Evolutionary conservation across 2,113 vertebrate genomes (phyloP).

Genomic region (Chionis minor): DNA sequence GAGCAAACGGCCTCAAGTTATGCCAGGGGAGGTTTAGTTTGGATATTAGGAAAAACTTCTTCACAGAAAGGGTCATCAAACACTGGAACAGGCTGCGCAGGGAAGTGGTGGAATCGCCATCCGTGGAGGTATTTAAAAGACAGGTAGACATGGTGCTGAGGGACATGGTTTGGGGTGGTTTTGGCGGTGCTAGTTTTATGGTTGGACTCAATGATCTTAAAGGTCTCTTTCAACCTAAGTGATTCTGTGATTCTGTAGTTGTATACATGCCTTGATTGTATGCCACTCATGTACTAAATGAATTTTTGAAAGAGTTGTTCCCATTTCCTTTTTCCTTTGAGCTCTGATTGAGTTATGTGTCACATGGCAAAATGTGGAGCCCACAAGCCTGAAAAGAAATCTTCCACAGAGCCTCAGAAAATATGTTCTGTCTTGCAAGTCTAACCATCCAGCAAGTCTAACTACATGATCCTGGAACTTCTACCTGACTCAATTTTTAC

Average conservation of each 20-base stretch:
- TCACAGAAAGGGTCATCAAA: too few species aligned
- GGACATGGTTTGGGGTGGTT: too few species aligned
- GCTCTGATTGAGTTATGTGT: not conserved
- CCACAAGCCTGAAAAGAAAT: not conserved
- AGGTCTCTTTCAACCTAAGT: too few species aligned
- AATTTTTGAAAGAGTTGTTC: not conserved
- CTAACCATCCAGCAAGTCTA: not conserved
- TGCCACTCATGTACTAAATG: not conserved
- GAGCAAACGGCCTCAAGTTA: too few species aligned
- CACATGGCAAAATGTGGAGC: not conserved
- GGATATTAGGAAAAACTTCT: too few species aligned
- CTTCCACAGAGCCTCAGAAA: not conserved
- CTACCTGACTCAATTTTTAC: not conserved
- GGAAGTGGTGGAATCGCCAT: too few species aligned
- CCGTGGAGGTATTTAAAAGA: too few species aligned
- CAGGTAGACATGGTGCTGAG: too few species aligned
- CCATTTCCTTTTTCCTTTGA: not conserved
- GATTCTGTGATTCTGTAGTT: not conserved
- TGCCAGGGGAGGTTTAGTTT: too few species aligned
- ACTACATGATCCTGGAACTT: not conserved
- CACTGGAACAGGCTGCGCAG: too few species aligned
- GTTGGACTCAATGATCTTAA: too few species aligned
- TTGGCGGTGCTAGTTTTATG: too few species aligned
- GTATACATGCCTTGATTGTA: not conserved
- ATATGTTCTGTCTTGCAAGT: not conserved